These are phyloP conservation scores for Xylocopa sonorina DNA, from an alignment of 1,140 invertebrate genomes.

Conservation along the genomic window DNA sequence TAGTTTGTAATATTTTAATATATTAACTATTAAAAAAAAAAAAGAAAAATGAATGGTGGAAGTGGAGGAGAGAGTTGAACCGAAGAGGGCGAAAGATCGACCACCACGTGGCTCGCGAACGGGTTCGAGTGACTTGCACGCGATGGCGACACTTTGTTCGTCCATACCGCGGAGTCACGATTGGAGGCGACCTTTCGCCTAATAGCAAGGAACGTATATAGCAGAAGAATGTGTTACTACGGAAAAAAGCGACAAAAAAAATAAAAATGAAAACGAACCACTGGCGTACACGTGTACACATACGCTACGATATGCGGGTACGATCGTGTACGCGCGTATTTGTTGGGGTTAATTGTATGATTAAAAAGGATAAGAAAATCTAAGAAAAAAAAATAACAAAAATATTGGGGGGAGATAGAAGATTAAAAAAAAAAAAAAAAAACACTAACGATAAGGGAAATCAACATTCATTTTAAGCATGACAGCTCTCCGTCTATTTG, in stretches of 20 bases:
- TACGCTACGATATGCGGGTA: conserved; percentile 40
- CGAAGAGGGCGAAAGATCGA: conserved; percentile 58
- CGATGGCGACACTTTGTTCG: background rate
- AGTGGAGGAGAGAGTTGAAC: background rate
- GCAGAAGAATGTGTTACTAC: background rate
- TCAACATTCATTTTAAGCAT: conserved; percentile 50
- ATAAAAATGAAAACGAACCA: conserved; percentile 31
- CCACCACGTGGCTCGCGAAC: background rate
- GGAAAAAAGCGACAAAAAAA: background rate
- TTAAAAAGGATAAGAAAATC: conserved; percentile 37
- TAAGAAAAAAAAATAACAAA: conserved; percentile 29
- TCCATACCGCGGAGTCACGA: background rate
- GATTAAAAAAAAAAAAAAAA: background rate
- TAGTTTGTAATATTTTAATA: conserved; percentile 73
- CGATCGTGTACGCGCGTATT: conserved; percentile 51
- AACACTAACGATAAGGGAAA: conserved; percentile 31
- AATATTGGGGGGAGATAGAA: background rate
- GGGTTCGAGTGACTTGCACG: background rate
- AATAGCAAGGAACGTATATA: background rate
- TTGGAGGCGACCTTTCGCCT: conserved; percentile 59
- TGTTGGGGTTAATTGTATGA: conserved; percentile 57
- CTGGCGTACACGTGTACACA: conserved; percentile 52
- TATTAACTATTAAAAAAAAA: conserved; percentile 60
- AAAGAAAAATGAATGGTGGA: background rate
- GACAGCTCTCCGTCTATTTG: conserved; percentile 52